These are phyloP conservation scores for Centrocercus urophasianus DNA, from an alignment of 2,113 vertebrate genomes.

Conservation along the genomic window DNA sequence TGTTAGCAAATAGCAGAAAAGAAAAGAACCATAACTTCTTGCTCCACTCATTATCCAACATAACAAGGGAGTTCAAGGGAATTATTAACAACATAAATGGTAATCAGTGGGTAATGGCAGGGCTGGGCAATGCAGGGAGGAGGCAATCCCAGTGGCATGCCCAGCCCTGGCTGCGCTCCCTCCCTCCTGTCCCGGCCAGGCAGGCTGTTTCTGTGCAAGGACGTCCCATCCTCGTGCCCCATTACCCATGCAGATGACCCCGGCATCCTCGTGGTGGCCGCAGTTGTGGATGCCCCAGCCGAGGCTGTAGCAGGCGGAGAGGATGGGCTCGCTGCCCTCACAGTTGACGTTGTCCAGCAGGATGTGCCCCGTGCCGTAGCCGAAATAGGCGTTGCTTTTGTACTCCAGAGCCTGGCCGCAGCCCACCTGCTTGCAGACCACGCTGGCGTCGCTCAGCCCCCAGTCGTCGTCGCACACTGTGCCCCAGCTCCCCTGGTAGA, in stretches of 20 bases:
- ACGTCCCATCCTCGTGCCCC: background rate
- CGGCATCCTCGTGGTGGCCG: conserved; percentile 94
- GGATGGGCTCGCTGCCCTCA: conserved; percentile 80
- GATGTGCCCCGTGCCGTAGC: conserved; percentile 89
- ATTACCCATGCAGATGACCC: conserved; percentile 88
- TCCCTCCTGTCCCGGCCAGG: background rate
- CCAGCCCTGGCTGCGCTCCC: background rate
- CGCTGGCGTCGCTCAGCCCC: conserved; percentile 83
- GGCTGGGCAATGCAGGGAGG: background rate
- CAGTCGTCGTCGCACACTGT: conserved; percentile 97
- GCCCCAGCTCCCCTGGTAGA: conserved; percentile 89
- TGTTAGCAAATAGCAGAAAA: background rate
- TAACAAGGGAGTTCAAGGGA: conserved; percentile 46
- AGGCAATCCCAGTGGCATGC: fast-evolving
- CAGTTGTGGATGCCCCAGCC: conserved; percentile 98
- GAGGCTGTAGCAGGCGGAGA: conserved; percentile 85
- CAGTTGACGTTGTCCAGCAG: conserved; percentile 95
- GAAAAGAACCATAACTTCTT: background rate
- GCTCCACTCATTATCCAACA: background rate
- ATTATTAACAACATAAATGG: conserved; percentile 28
- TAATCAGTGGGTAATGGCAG: background rate
- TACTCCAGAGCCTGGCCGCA: conserved; percentile 84
- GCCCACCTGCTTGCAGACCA: conserved; percentile 90
- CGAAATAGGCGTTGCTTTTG: conserved; percentile 90
- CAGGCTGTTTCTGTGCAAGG: background rate